Evolutionary conservation across 2,888 invertebrate genomes (phyloP).

Genomic region (Leptinotarsa peninsularis): DNA sequence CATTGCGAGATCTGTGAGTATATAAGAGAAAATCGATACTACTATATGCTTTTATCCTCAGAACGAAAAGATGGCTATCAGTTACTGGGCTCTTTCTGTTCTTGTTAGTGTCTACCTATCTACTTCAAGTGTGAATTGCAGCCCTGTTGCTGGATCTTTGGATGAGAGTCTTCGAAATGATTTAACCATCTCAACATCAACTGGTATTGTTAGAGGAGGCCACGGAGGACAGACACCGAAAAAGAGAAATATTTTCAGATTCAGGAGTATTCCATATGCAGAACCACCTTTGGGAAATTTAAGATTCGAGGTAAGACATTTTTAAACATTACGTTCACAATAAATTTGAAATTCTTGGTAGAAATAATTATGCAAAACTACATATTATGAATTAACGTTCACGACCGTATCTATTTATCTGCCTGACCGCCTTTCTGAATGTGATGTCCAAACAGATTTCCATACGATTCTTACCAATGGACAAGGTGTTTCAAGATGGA

Average conservation of each 20-base stretch:
- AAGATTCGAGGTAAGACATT: slow-evolving; percentile 12
- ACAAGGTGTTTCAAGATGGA: no score
- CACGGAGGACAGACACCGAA: background rate
- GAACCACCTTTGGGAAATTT: slow-evolving; percentile 12
- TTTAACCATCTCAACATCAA: background rate
- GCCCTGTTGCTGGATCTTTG: background rate
- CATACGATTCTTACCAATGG: no score
- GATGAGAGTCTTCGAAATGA: background rate
- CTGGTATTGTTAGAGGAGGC: slow-evolving; percentile 6
- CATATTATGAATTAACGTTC: no score
- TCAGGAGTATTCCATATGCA: slow-evolving; percentile 21
- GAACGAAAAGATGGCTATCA: background rate
- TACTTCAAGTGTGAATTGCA: background rate
- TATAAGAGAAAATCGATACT: no score
- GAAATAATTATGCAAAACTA: no score
- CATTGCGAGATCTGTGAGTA: no score
- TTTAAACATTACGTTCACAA: background rate
- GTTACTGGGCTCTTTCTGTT: background rate
- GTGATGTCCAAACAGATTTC: no score
- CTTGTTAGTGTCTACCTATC: background rate
- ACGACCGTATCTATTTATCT: no score
- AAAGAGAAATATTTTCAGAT: slow-evolving; percentile 7
- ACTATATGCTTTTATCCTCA: no score
- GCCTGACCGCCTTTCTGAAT: no score
- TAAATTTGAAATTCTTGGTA: no score